Percentiles rank a stretch among this genome's conserved stretches.
Evolutionary conservation across 2,113 vertebrate genomes (phyloP).

Genomic region (Ciconia stormi): DNA sequence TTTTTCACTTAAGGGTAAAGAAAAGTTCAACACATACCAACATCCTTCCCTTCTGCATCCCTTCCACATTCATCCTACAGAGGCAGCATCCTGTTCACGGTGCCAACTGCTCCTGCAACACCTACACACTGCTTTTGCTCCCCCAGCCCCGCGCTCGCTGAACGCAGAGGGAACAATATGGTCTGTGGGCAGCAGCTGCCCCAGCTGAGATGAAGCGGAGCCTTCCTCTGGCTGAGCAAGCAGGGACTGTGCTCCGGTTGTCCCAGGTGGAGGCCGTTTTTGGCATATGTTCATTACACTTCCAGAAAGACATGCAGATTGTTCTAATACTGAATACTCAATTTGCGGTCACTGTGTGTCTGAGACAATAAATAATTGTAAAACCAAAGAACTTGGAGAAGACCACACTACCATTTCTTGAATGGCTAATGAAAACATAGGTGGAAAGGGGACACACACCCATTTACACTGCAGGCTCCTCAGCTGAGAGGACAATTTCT

Average conservation of each 20-base stretch:
- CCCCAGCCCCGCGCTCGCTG: fast-evolving
- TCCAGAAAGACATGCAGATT: neutral
- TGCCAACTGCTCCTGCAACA: fast-evolving
- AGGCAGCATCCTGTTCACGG: no score
- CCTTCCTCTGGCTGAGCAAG: neutral
- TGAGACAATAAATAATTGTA: neutral
- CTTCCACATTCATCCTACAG: fast-evolving
- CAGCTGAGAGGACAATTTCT: neutral
- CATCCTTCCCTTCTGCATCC: neutral
- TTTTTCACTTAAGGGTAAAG: neutral
- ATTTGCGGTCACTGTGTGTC: neutral
- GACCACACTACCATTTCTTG: neutral
- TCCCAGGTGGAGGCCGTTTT: neutral
- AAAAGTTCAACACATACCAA: neutral
- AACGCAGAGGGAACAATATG: neutral
- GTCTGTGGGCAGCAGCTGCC: neutral
- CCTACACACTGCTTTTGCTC: fast-evolving
- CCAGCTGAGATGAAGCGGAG: neutral
- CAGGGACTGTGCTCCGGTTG: neutral
- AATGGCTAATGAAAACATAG: neutral
- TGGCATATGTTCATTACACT: neutral
- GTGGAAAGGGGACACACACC: neutral
- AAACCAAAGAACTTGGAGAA: neutral
- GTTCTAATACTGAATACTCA: neutral
- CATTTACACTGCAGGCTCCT: neutral